Conservation (phyloP, 2,113 vertebrate genomes). For the Mesoclemmys tuberculata region DNA sequence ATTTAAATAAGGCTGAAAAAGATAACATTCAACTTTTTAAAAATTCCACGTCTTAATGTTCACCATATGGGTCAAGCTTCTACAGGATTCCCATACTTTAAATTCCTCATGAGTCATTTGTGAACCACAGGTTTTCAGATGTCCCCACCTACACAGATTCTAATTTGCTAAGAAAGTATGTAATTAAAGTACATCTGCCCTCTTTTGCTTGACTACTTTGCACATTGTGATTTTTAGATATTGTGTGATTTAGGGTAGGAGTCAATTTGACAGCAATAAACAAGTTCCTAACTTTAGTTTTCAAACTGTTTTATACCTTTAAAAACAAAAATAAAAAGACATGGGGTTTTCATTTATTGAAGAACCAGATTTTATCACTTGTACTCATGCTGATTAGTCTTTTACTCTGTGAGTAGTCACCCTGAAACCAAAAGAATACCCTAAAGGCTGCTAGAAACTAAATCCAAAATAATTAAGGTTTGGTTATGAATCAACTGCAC, state of each 20-base stretch:
- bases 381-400: not conserved
- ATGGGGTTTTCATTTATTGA: not conserved
- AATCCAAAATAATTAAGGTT: slow-evolving; percentile 13
- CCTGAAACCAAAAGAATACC: not conserved
- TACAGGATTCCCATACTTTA: not conserved
- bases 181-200: slow-evolving; percentile 44
- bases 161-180: slow-evolving; percentile 37
- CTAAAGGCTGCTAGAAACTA: not conserved
- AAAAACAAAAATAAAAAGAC: not conserved
- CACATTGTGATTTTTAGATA: not conserved
- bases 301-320: not conserved
- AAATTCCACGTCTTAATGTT: not conserved
- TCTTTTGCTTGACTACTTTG: not conserved
- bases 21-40: not conserved
- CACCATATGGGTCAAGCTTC: not conserved
- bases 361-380: not conserved
- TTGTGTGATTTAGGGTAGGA: no score
- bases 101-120: not conserved
- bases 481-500: slow-evolving; percentile 8
- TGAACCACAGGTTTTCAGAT: slow-evolving; percentile 28
- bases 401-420: not conserved
- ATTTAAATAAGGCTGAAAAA: not conserved
- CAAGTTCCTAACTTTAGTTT: slow-evolving; percentile 21
- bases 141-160: not conserved
- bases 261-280: slow-evolving; percentile 48